Percentiles rank a stretch among this genome's conserved stretches.
Evolutionary conservation across 2,113 vertebrate species (phyloP).

Genomic region (Grantiella picta): DNA sequence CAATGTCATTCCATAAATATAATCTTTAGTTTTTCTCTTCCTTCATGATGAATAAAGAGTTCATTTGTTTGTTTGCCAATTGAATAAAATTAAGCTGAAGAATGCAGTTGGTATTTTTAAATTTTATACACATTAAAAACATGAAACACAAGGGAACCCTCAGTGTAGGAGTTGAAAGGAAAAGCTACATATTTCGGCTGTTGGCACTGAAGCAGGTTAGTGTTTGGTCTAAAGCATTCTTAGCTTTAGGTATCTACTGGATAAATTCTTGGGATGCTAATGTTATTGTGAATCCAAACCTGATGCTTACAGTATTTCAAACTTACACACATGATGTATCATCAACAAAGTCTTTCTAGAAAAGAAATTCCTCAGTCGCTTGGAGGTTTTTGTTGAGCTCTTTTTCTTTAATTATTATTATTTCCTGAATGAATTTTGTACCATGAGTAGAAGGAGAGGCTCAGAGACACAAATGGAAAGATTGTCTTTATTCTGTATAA

Average conservation of each 20-base stretch:
- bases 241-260: not conserved
- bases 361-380: not conserved
- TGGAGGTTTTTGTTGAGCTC: not conserved
- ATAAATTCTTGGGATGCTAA: not conserved
- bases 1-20: not conserved
- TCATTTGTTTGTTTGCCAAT: not conserved
- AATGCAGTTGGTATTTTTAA: not conserved
- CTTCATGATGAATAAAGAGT: not conserved
- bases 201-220: not conserved
- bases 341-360: not conserved
- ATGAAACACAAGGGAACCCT: not conserved
- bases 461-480: not conserved
- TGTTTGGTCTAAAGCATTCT: not conserved
- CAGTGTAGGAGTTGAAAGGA: not conserved
- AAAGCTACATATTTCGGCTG: not conserved
- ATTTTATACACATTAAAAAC: not conserved
- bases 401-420: not conserved
- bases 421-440: not conserved
- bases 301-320: not conserved
- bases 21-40: not conserved
- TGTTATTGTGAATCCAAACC: not conserved
- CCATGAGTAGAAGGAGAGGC: not conserved
- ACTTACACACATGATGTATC: not conserved
- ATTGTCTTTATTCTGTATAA: not conserved
- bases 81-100: not conserved